phyloP scores from a whole-genome alignment of 2,888 invertebrate species.

The Apomyelois bistriatella region DNA sequence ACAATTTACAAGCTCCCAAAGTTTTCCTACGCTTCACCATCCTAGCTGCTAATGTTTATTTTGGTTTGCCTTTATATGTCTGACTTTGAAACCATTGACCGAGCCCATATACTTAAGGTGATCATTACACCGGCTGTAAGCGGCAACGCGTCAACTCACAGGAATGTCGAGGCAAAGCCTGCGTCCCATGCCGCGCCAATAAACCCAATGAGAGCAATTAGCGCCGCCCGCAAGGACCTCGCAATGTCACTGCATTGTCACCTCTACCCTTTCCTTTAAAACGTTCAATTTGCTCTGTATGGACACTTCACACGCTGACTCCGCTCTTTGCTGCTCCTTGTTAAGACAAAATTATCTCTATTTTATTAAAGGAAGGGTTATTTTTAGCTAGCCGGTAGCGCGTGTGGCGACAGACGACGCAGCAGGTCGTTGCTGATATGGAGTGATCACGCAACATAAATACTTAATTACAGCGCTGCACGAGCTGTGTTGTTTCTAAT shows the following conservation, averaged over 20 bases:
- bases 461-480: conserved; percentile 10
- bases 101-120: too few species aligned
- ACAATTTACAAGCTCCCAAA: too few species aligned
- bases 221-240: background rate
- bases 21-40: too few species aligned
- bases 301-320: background rate
- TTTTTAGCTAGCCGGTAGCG: background rate
- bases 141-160: background rate
- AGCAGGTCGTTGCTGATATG: conserved; percentile 7
- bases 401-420: background rate
- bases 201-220: conserved; percentile 29
- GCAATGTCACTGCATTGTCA: background rate
- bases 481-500: conserved; percentile 9
- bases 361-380: background rate
- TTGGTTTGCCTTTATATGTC: too few species aligned
- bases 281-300: background rate
- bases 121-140: too few species aligned
- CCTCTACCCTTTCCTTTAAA: background rate
- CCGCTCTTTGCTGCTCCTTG: background rate
- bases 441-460: conserved; percentile 12
- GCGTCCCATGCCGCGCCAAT: conserved; percentile 17
- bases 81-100: too few species aligned
- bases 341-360: background rate
- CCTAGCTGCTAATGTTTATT: too few species aligned
- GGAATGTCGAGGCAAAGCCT: conserved; percentile 12